Evolutionary conservation across 2,888 invertebrate species (phyloP), one percentile per base, ranked within the genome.

Genomic region (Tetropium fuscum): DNA sequence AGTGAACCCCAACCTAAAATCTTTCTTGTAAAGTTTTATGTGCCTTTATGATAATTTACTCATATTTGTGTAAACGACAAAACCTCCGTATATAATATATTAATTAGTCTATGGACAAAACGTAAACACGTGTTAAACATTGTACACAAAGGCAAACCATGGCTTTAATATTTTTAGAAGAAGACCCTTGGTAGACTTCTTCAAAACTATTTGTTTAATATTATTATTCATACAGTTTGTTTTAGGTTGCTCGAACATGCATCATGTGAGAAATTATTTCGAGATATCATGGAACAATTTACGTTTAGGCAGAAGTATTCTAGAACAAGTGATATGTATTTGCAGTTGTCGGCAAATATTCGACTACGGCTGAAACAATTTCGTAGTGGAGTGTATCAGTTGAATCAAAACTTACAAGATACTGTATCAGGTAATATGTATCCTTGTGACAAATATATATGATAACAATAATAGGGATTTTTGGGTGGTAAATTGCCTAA

Each of bases 211-310:
- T 38, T n/a, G 1, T 41, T 8, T 41, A 43, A 6, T 16, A 25
- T 44, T 15, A 16, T 20, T 40, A 20, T 19, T 19, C n/a, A 7
- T 55, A 25, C 25, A 4, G 1, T 10, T 8, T 32, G 5, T 63
- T 63, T 32, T 61, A 90, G 90, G 90, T 79, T 88, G 8, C 77
- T 83, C 0, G 90, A 90, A 73, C 85, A 87, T 77, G 89, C 89
- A 69, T 85, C 87, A 0, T 90, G 90, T 70, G 87, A 89, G 70
- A 86, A 86, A 59, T 75, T 90, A 15, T 85, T 85, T 70, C 82
- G 87, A 40, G 86, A 88, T 68, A 87, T 90, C 43, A 86, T 88
- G 81, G 86, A 86, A 57, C 85, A 87, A 71, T 73, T 90, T 5
- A 84, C 85, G 0, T 75, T 83, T 51, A 81, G 90, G 45, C 85